Evolutionary conservation across 1,140 invertebrate genomes (phyloP).

Genomic region (Asbolus verrucosus): DNA sequence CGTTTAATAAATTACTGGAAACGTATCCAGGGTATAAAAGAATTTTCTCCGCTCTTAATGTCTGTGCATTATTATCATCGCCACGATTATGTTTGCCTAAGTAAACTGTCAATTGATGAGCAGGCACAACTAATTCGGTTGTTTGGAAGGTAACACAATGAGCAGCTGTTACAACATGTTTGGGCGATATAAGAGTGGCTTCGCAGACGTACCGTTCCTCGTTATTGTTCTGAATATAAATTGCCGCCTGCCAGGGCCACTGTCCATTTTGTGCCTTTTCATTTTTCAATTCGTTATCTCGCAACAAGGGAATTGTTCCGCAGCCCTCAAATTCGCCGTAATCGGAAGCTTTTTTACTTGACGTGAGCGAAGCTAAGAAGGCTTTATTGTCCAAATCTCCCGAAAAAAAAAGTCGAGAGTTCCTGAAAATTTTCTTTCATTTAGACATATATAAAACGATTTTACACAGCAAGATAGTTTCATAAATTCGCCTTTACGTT

Average conservation of each 20-base stretch:
- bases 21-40: slow-evolving; percentile 18
- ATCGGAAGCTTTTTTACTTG: not conserved
- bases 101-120: slow-evolving; percentile 15
- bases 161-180: slow-evolving; percentile 29
- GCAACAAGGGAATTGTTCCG: slow-evolving; percentile 20
- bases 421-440: not conserved
- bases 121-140: slow-evolving; percentile 17
- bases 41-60: slow-evolving; percentile 17
- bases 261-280: slow-evolving; percentile 22
- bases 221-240: slow-evolving; percentile 7
- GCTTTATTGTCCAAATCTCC: slow-evolving; percentile 22
- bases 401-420: not conserved
- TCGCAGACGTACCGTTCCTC: slow-evolving; percentile 14
- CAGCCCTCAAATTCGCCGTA: slow-evolving; percentile 6
- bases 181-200: slow-evolving; percentile 25
- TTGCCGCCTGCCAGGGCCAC: slow-evolving; percentile 39
- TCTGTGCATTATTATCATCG: slow-evolving; percentile 9
- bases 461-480: too few species aligned
- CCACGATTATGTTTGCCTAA: slow-evolving; percentile 15
- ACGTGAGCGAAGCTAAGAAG: slow-evolving; percentile 21
- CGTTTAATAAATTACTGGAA: slow-evolving; percentile 17
- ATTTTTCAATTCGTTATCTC: slow-evolving; percentile 2
- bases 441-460: too few species aligned
- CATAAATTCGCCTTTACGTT: too few species aligned
- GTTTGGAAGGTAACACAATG: slow-evolving; percentile 37